Evolutionary conservation across 2,113 vertebrate species (phyloP), one percentile per base, ranked within the genome.

Genomic region (Neotoma lepida): DNA sequence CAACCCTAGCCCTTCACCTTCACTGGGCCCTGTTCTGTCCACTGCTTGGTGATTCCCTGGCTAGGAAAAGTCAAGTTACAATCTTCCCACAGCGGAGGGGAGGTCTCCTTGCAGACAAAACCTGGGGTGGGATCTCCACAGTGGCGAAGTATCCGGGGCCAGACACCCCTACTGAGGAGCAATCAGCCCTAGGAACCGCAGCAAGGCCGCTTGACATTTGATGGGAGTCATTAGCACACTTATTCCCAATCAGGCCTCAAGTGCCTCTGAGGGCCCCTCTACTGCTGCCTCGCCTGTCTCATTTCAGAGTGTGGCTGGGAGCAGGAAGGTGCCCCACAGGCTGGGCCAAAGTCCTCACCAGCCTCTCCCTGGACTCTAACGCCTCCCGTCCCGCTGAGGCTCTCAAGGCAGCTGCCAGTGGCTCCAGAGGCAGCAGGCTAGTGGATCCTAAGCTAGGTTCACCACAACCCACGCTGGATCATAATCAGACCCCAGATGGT

Each of bases 161-260:
- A 87, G 54, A 10, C 26, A 20, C 54, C 4, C 4, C 63, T 68
- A 39, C 39, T 18, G 80, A 41, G 61, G 68, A 93, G 95, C 74
- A 97, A 92, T 96, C 96, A 98, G 97, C 97, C 97, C 97, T 97
- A 97, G 97, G 97, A 98, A 96, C 95, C 81, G 89, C 97, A 97
- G 97, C 97, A 96, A 93, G 97, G 97, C 97, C 56, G 97, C 98
- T 98, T 98, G 98, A 98, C 98, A 98, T 98, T 98, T 98, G 95
- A 98, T 97, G 96, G 98, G 93, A 98, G 97, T 98, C 98, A 98
- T 98, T 98, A 98, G 93, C 96, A 95, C 96, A 98, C 98, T 98
- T 95, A 95, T 96, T 93, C 97, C 95, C 2, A 98, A 98, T 98
- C 98, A 98, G 97, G 97, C 39, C 97, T 98, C 97, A 95, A 98